Evolutionary conservation across 1,140 invertebrate genomes (phyloP), one percentile per base, ranked within the genome.

Genomic region (Tetraneura akinire): DNA sequence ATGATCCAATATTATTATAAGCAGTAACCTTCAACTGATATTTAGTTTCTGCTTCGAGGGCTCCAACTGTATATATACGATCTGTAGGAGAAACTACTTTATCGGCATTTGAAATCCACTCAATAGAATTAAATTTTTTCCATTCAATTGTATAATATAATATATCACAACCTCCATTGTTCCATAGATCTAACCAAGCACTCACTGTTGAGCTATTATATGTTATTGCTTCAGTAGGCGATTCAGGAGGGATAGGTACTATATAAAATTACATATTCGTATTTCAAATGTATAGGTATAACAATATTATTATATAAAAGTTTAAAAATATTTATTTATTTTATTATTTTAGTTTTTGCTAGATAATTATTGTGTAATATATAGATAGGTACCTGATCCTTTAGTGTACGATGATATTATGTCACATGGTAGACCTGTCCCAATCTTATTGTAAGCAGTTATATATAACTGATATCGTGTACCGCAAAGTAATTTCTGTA

Each of bases 1-100:
- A 94, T 64, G 92, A 93, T 0, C 96, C 96, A 0, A 96, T 96
- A 85, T 96, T 95, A 85, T 97, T 98, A 86, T 94, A 91, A 0
- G 96, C 96, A 0, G 92, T 94, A 68, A 97, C 92, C 81, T 91
- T 90, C 45, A 98, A 88, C 82, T 93, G 91, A 85, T 98, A 97
- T 84, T 92, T 92, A 0, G 93, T 94, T n/a, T 91, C 93, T 0
- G 95, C 91, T 49, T 90, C 89, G 16, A 98, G 87, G 80, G 95
- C 94, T 49, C 90, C 88, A 55, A 96, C 89, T 80, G 92, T 93
- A 84, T 92, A 93, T 29, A 92, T 91, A 74, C 92, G 88, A 83
- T 94, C 91, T 2, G 89, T 91, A 23, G 91, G 89, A 83, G 92
- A 90, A 66, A 93, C 91, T 82, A 91, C 90, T 85, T 92, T 93